Base-by-base conservation (phyloP, 2,113 vertebrate species). In the Glaucomys volans region DNA sequence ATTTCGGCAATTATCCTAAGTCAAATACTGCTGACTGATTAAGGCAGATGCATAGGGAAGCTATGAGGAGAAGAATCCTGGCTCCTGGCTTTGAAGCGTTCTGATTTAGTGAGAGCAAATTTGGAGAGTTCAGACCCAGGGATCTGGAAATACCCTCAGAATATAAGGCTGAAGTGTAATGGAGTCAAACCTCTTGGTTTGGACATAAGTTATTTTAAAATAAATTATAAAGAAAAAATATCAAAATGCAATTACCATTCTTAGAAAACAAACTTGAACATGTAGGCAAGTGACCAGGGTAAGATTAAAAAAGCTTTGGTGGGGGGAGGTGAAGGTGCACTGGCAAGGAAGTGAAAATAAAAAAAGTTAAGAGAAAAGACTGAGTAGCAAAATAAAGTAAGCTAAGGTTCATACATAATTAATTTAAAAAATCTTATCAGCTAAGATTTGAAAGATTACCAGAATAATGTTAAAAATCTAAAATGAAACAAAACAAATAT, bases 401-500 rank as follows among this genome's bases (percentile, higher is more conserved):
- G 18, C 4, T 35, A 92, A 54, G 11, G 69, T 26, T 75, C 89
- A 79, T 57, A 93, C 8, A 96, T 7, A 42, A n/a, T 28, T 57
- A 40, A 47, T 47, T 81, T 75, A 8, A 42, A 87, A 91, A 76
- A 59, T 54, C 18, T 67, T 32, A 52, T 40, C 62, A 52, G 26
- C 10, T 92, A 81, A 75, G 22, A 57, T 85, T 7, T 17, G 3
- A 66, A 87, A 93, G 35, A 75, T 75, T 35, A 82, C n/a, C 10
- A 57, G 22, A 54, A 86, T 18, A 71, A 81, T 50, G 37, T 1
- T 50, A 84, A 90, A 91, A 66, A 66, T 47, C 9, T 91, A 80
- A 89, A 87, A 91, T 67, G 57, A 69, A 32, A 86, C 14, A 87
- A 77, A 93, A 67, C 54, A 57, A 84, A 81, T 26, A 88, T 5